A percentile compares a stretch with the other conserved stretches of the same genome.
Conservation (phyloP, 1,140 invertebrate species). For the Eurosta solidaginis region DNA sequence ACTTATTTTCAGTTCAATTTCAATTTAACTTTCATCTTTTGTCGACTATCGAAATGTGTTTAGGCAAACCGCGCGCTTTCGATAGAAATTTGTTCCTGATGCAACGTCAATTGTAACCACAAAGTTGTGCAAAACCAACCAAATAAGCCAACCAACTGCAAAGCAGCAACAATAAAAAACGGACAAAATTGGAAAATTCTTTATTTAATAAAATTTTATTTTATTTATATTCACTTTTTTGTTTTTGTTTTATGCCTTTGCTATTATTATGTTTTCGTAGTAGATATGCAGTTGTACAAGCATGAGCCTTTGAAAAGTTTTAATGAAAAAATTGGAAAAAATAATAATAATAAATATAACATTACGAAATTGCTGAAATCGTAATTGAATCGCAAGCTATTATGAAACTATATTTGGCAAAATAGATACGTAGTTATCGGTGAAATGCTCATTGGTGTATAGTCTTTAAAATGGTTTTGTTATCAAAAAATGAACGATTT, state of each 20-base stretch:
- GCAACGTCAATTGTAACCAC: neutral
- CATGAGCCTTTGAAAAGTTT: too few relatives aligned
- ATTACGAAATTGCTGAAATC: too few relatives aligned
- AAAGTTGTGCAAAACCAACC: slow-evolving; percentile 10
- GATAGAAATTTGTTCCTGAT: neutral
- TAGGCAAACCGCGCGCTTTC: neutral
- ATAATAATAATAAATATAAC: too few relatives aligned
- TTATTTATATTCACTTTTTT: neutral
- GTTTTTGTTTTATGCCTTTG: neutral
- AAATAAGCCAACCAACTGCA: neutral
- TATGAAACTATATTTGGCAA: too few relatives aligned
- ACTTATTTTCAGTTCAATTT: slow-evolving; percentile 19
- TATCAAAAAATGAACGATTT: too few relatives aligned
- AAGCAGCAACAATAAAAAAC: neutral
- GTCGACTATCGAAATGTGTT: neutral
- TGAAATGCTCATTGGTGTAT: too few relatives aligned
- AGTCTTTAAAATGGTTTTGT: too few relatives aligned
- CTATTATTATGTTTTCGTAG: neutral
- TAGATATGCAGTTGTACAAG: too few relatives aligned
- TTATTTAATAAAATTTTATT: slow-evolving; percentile 2
- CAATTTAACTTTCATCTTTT: neutral
- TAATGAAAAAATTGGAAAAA: too few relatives aligned
- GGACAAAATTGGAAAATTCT: neutral
- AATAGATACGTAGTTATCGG: too few relatives aligned
- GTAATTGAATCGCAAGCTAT: too few relatives aligned